Conservation (phyloP, 1,140 invertebrate genomes). For the Bombus terrestris region DNA sequence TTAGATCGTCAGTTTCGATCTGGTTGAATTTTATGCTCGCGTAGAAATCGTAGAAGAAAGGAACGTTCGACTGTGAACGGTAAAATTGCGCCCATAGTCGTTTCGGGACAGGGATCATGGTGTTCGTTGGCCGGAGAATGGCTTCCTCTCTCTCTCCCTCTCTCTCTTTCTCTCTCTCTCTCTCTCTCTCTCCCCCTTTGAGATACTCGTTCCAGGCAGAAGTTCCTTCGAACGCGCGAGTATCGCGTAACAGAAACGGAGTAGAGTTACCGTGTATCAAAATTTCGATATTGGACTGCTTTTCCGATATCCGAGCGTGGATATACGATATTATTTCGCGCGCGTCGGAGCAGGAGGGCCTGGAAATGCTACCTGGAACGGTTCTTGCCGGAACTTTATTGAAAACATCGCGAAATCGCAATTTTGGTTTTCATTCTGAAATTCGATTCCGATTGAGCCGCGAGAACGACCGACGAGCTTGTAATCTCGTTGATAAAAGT, state of each 20-base stretch:
- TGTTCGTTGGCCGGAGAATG: neutral
- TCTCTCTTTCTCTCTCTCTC: neutral
- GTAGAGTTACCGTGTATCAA: constrained; percentile 36
- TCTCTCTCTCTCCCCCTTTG: neutral
- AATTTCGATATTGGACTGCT: constrained; percentile 42
- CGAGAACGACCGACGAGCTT: neutral
- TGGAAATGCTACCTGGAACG: neutral
- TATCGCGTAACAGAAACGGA: neutral
- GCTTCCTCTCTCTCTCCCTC: too few relatives aligned
- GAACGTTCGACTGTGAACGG: neutral
- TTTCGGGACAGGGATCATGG: neutral
- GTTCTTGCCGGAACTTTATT: neutral
- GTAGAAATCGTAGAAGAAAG: neutral
- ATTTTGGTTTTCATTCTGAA: neutral
- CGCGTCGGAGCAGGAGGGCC: neutral
- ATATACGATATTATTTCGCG: constrained; percentile 30
- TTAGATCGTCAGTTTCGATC: neutral
- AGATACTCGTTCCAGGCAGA: constrained; percentile 4
- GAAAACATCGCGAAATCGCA: constrained; percentile 17
- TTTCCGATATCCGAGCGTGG: constrained; percentile 41
- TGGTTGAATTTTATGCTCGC: neutral
- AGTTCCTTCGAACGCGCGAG: neutral
- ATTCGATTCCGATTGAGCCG: constrained; percentile 1
- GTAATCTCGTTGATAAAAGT: neutral
- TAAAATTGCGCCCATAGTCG: neutral